Conservation (phyloP, 2,888 invertebrate genomes). For the Meta bourneti region DNA sequence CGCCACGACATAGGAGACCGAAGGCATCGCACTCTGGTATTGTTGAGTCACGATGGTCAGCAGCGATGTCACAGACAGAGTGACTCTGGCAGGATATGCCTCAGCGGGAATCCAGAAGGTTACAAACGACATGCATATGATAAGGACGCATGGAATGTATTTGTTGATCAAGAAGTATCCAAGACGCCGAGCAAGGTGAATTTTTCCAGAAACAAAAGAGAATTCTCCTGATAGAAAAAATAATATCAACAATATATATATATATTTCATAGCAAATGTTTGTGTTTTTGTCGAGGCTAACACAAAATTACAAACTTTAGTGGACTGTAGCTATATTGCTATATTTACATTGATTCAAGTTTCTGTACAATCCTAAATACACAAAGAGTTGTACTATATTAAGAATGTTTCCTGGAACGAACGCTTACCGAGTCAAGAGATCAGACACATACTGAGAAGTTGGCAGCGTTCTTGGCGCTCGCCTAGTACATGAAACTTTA, state of each 20-base stretch:
- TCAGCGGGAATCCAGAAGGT: conserved; percentile 78
- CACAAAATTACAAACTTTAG: too few relatives aligned
- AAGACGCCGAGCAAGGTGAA: conserved; percentile 68
- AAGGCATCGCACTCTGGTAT: conserved; percentile 72
- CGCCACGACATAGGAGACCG: conserved; percentile 80
- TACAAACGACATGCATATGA: conserved; percentile 77
- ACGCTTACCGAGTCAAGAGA: too few relatives aligned
- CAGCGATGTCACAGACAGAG: conserved; percentile 87
- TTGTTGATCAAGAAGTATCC: conserved; percentile 76
- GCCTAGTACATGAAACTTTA: too few relatives aligned
- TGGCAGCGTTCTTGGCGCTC: too few relatives aligned
- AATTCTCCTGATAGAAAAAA: conserved; percentile 72
- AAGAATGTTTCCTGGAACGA: too few relatives aligned
- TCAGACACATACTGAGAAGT: too few relatives aligned
- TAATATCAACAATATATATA: background rate
- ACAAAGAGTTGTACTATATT: too few relatives aligned
- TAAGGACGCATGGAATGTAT: conserved; percentile 76
- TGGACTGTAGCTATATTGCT: too few relatives aligned
- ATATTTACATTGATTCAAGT: too few relatives aligned
- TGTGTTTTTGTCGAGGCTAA: background rate
- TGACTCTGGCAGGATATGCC: conserved; percentile 77
- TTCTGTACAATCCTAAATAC: too few relatives aligned
- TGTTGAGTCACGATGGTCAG: conserved; percentile 84
- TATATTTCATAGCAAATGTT: background rate
- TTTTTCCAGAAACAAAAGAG: conserved; percentile 74